phyloP scores from a whole-genome alignment of 2,113 vertebrate species.

The Aldabrachelys gigantea region DNA sequence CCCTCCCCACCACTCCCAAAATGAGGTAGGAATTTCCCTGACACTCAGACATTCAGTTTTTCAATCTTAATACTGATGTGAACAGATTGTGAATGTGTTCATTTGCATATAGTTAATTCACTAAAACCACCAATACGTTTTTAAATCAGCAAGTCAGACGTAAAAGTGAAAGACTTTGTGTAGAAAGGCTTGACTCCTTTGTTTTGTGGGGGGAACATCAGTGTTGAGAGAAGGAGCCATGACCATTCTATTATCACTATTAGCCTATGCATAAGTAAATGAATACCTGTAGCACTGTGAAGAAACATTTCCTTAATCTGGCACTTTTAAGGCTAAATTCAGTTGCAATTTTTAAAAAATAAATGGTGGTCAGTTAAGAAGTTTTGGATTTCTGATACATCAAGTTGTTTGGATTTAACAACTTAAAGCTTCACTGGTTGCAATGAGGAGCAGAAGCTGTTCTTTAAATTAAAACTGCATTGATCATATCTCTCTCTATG shows the following conservation, averaged over 20 bases:
- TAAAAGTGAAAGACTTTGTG: neutral
- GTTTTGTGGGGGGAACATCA: neutral
- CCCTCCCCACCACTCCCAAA: neutral
- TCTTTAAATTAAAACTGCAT: neutral
- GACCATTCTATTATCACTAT: neutral
- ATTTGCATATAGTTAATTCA: neutral
- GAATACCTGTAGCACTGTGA: neutral
- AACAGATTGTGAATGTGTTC: neutral
- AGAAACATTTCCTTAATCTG: neutral
- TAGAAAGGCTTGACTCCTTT: neutral
- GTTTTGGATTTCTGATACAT: neutral
- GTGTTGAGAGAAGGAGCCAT: rapidly evolving
- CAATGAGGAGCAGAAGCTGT: neutral
- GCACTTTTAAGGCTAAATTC: neutral
- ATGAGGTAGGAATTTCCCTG: neutral
- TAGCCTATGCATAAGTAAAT: neutral
- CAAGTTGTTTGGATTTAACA: neutral
- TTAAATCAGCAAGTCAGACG: neutral
- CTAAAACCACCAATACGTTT: neutral
- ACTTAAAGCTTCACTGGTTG: neutral
- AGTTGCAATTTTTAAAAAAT: neutral
- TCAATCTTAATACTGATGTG: neutral
- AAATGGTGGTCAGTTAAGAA: neutral
- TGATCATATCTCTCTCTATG: neutral
- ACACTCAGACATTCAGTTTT: neutral